Evolutionary conservation across 2,113 vertebrate species (phyloP), one percentile per base, ranked within the genome.

Genomic region (Gambusia affinis): DNA sequence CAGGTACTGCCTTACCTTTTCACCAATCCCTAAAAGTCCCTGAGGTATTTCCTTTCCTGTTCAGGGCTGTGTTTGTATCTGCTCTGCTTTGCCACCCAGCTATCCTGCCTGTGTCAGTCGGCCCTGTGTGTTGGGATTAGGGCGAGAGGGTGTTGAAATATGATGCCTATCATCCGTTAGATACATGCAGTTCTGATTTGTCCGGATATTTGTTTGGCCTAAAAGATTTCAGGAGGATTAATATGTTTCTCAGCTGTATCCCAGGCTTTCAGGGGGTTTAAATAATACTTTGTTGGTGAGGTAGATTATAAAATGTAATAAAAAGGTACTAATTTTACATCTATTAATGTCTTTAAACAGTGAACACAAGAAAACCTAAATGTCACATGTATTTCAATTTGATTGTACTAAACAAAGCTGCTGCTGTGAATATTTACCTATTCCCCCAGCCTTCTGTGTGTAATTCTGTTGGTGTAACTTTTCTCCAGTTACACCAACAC

Each of bases 1-100:
- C 87, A 93, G 92, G 92, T 93, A 90, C 84, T 72, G 78, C 86
- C 79, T 93, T 89, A 88, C 91, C 83, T 87, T 84, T 74, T 81
- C 73, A 60, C 63, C 85, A 84, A 88, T 92, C 91, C 87, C 84
- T 76, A 72, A 91, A 91, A 89, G 87, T 89, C 91, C 90, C 90
- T 67, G 76, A 92, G 92, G 91, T 92, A 91, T 93, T 93, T 93
- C 88, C 84, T 89, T 63, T 65, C 72, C 79, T 83, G 80, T 92
- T 82, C 57, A 17, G 37, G 64, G 76, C 67, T 82, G 71, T 85
- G 85, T 90, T 87, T 93, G 85, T 91, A 83, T 93, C 86, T 87
- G 42, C 76, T 78, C 79, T 47, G 73, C 78, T 78, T 77, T 85
- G 87, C 90, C 89, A 90, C 91, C 88, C 86, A 88, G 76, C 84